Base-by-base conservation (phyloP, 2,113 vertebrate genomes). In the Crotophaga sulcirostris region DNA sequence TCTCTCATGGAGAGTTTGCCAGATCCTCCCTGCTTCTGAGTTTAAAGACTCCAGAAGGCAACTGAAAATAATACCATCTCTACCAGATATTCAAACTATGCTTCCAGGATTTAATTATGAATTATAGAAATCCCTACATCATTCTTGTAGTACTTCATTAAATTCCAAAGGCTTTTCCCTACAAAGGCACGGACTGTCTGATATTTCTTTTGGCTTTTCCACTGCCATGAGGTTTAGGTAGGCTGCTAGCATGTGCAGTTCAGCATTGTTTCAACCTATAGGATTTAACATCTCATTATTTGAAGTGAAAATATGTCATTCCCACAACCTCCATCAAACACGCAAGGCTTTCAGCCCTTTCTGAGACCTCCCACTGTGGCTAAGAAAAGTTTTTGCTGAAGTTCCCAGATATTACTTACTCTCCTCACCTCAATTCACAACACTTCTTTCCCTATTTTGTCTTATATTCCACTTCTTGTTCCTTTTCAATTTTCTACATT, bases 131-230 rank as follows among this genome's bases (percentile, higher is more conserved):
- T 83, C 28, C 24, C 36, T 45, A 44, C 42, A 44, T 29, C 40
- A 59, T 87, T 75, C 49, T 79, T 60, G n/a, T 11, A 84, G 55
- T 70, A 59, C 5, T 86, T 86, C 13, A 49, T 82, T 52, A 81
- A 91, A 82, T 75, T 89, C 66, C 78, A 24, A 74, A 78, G 52
- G 17, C 13, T 91, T 81, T 78, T 84, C 54, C 21, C 54, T 82
- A 26, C 72, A 84, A 68, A 31, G 6, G 9, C 47, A 55, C 33
- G 67, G 42, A 24, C 11, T 75, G 28, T 6, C 13, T 70, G 23
- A 56, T 94, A 60, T 78, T 90, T 89, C 83, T 84, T 7, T 89
- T 92, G 91, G 44, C 60, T 87, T 93, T 89, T 90, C 25, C 52
- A 59, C 24, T 47, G 8, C n/a, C 21, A 23, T 82, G 70, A 72